A percentile compares a stretch with the other conserved stretches of the same genome.
Conservation (phyloP, 2,797 vertebrate genomes). For the Anguilla obscura region DNA sequence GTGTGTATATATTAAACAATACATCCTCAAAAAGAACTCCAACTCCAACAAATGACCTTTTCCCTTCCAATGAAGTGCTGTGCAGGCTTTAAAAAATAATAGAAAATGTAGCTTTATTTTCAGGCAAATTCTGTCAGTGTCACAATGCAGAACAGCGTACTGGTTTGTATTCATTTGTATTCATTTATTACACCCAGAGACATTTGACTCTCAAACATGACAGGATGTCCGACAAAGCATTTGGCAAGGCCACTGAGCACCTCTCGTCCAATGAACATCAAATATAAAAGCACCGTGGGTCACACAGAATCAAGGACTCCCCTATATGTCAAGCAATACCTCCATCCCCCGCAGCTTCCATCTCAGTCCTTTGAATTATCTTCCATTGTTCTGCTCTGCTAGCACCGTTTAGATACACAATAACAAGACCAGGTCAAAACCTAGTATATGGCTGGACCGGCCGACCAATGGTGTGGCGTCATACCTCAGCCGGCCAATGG, state of each 20-base stretch:
- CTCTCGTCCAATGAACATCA: neutral
- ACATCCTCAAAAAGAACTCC: neutral
- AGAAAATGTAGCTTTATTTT: neutral
- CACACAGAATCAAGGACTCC: neutral
- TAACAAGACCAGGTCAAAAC: too few species aligned
- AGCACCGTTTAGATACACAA: neutral
- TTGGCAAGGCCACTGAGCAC: neutral
- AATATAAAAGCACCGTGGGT: neutral
- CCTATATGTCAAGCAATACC: neutral
- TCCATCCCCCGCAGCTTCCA: neutral
- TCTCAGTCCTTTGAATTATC: neutral
- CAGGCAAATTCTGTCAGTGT: neutral
- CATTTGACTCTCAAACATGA: neutral
- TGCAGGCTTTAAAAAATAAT: neutral
- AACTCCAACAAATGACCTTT: neutral
- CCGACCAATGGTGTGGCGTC: too few species aligned
- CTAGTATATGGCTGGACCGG: too few species aligned
- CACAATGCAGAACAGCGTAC: neutral
- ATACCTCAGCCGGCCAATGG: too few species aligned
- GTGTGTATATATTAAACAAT: neutral
- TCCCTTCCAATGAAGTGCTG: neutral
- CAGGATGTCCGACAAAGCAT: neutral
- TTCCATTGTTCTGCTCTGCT: neutral
- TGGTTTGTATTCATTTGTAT: neutral
- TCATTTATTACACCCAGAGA: neutral